Evolutionary conservation across 2,113 vertebrate genomes (phyloP).

Genomic region (Charadrius vociferus): DNA sequence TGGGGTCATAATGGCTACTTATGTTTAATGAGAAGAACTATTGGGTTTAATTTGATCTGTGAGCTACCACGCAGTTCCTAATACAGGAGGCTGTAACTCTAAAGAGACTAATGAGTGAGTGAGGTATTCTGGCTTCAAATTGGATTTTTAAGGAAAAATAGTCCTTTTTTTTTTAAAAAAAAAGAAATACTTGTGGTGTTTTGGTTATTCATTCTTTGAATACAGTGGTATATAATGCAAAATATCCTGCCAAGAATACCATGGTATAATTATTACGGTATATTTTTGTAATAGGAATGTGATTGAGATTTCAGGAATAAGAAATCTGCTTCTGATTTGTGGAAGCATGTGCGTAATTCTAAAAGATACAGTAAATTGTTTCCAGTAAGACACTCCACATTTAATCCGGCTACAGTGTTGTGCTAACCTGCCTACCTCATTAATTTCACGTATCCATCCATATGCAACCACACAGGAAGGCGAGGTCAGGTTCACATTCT

Average conservation of each 20-base stretch:
- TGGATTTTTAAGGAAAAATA: slow-evolving; percentile 18
- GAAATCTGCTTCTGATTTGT: slow-evolving; percentile 63
- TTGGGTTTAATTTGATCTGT: not conserved
- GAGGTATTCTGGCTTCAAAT: not conserved
- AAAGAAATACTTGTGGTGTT: slow-evolving; percentile 26
- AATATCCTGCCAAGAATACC: slow-evolving; percentile 56
- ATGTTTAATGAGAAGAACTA: not conserved
- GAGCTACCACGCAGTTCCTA: not conserved
- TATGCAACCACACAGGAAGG: not conserved
- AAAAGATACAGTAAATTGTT: slow-evolving; percentile 56
- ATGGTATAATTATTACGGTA: slow-evolving; percentile 17
- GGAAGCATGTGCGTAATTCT: not conserved
- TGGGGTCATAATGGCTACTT: not conserved
- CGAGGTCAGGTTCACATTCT: not conserved
- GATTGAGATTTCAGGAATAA: slow-evolving; percentile 28
- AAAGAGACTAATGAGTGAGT: not conserved
- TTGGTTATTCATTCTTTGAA: slow-evolving; percentile 53
- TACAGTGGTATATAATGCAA: slow-evolving; percentile 48
- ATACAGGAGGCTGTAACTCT: not conserved
- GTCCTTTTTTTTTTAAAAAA: not conserved
- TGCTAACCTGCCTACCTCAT: not conserved
- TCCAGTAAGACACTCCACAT: slow-evolving; percentile 49
- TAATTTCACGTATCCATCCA: not conserved
- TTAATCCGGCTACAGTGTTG: slow-evolving; percentile 32
- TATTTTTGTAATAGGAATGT: slow-evolving; percentile 62